phyloP scores from a whole-genome alignment of 2,113 vertebrate genomes.

The Otocyon megalotis region DNA sequence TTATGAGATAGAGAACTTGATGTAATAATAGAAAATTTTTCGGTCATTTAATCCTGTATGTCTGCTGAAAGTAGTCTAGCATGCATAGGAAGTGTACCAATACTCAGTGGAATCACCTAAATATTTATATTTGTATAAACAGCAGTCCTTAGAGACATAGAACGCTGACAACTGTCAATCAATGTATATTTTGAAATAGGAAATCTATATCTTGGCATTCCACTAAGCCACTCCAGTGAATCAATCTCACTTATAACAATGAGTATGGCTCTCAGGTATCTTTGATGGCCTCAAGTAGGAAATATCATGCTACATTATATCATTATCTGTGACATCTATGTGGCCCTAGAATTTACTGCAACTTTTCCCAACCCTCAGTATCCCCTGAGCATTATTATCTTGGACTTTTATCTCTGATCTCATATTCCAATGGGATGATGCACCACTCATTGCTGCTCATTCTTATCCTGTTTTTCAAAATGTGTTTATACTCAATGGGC shows the following conservation, averaged over 20 bases:
- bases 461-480: not conserved
- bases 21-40: not conserved
- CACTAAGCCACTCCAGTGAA: not conserved
- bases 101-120: not conserved
- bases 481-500: not conserved
- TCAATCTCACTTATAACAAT: constrained; percentile 12
- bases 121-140: not conserved
- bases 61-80: not conserved
- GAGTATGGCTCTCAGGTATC: not conserved
- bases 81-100: not conserved
- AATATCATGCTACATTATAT: not conserved
- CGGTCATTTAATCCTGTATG: not conserved
- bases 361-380: not conserved
- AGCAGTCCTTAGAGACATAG: not conserved
- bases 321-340: not conserved
- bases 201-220: not conserved
- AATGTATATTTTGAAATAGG: not conserved
- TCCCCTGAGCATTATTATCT: not conserved
- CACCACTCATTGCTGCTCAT: not conserved
- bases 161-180: not conserved
- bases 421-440: not conserved
- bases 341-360: not conserved
- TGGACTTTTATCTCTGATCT: not conserved
- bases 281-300: not conserved
- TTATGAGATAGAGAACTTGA: not conserved